Conservation (phyloP, 2,797 vertebrate genomes). For the Limnodromus scolopaceus region DNA sequence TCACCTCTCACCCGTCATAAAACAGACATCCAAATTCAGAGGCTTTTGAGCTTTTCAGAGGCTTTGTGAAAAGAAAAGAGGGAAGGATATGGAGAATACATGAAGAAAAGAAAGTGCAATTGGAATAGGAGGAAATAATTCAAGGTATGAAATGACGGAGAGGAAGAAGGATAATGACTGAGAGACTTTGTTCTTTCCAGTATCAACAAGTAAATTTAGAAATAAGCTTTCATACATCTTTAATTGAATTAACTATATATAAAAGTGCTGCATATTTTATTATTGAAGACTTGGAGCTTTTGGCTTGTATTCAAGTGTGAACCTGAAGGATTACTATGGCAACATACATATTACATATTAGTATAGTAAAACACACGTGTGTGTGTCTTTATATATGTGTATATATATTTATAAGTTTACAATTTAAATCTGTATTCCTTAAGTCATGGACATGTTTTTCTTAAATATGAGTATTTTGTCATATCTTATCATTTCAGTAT, state of each 20-base stretch:
- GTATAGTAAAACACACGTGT: not conserved
- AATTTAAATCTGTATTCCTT: not conserved
- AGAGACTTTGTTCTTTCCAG: not conserved
- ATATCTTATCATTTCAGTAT: not conserved
- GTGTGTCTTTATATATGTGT: not conserved
- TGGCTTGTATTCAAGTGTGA: not conserved
- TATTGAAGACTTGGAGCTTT: not conserved
- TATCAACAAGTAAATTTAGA: not conserved
- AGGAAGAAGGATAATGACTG: not conserved
- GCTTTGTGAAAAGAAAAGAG: not conserved
- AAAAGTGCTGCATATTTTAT: not conserved
- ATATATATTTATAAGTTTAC: not conserved
- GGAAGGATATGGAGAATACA: not conserved
- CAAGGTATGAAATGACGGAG: not conserved
- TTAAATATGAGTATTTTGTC: not conserved
- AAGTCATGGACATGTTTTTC: not conserved
- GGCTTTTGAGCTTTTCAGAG: not conserved
- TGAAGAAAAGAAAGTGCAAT: not conserved
- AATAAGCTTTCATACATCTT: not conserved
- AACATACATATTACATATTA: rapidly evolving
- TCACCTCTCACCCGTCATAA: not conserved
- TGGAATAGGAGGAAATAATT: not conserved
- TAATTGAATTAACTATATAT: not conserved
- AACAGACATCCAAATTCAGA: not conserved
- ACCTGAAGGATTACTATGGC: not conserved